Percentiles rank a stretch among this genome's conserved stretches.
Evolutionary conservation across 1,140 invertebrate genomes (phyloP).

Genomic region (Tetramorium parvispinum): DNA sequence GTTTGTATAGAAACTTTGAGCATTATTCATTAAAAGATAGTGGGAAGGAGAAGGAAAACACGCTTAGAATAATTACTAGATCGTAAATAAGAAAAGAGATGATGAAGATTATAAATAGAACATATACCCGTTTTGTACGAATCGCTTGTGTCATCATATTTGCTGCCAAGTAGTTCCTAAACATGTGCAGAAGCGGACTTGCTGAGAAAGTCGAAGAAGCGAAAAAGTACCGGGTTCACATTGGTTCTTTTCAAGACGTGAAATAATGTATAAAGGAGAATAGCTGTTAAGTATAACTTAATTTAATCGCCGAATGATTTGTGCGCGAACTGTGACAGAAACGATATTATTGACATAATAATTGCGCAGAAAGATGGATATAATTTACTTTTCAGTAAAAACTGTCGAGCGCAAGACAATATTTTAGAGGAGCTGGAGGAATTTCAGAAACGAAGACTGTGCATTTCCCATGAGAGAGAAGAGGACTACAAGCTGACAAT

Average conservation of each 20-base stretch:
- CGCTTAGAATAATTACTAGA: conserved; percentile 75
- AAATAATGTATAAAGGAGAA: conserved; percentile 73
- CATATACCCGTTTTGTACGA: conserved; percentile 72
- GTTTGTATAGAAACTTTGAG: conserved; percentile 69
- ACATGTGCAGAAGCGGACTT: conserved; percentile 68
- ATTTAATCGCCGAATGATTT: conserved; percentile 77
- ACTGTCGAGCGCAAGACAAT: neutral
- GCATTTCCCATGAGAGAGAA: conserved; percentile 4
- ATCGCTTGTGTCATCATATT: conserved; percentile 67
- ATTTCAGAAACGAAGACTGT: conserved; percentile 54
- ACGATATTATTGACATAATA: conserved; percentile 73
- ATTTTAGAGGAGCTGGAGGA: neutral
- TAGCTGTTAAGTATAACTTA: conserved; percentile 79
- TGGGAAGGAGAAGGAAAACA: conserved; percentile 60
- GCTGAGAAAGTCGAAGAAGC: conserved; percentile 65
- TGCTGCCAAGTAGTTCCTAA: conserved; percentile 80
- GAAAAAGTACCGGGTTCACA: conserved; percentile 70
- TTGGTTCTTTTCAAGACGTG: conserved; percentile 66
- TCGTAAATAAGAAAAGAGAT: conserved; percentile 75
- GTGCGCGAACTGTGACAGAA: conserved; percentile 73
- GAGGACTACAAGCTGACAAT: conserved; percentile 18
- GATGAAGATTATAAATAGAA: conserved; percentile 70
- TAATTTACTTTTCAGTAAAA: conserved; percentile 36
- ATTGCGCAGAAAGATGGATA: conserved; percentile 44
- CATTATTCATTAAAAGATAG: conserved; percentile 71